Evolutionary conservation across 2,113 vertebrate genomes (phyloP).

Genomic region (Scomber colias): DNA sequence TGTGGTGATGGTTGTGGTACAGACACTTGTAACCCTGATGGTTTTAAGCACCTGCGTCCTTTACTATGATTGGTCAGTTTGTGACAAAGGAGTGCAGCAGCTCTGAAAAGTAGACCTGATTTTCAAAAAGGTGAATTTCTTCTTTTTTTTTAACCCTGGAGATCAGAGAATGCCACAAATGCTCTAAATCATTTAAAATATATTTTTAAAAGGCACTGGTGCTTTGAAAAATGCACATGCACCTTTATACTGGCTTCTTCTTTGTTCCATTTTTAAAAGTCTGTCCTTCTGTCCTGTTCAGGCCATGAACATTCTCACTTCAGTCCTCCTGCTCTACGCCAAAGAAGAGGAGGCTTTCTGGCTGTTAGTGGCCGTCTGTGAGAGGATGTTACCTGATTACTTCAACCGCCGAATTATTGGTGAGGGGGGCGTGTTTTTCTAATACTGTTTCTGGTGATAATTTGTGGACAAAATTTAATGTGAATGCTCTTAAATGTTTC

Average conservation of each 20-base stretch:
- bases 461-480: background rate
- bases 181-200: background rate
- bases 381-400: slow-evolving; percentile 98
- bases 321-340: slow-evolving; percentile 95
- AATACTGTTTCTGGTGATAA: background rate
- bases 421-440: slow-evolving; percentile 62
- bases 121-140: background rate
- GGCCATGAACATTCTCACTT: slow-evolving; percentile 99
- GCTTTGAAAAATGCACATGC: background rate
- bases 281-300: slow-evolving; percentile 64
- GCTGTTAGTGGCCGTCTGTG: slow-evolving; percentile 96
- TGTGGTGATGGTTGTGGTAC: background rate
- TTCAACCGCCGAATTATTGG: slow-evolving; percentile 98
- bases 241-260: background rate
- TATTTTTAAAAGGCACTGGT: background rate
- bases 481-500: slow-evolving; percentile 20
- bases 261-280: background rate
- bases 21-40: background rate
- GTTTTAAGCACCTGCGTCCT: background rate
- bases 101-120: background rate
- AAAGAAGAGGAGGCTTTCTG: slow-evolving; percentile 99
- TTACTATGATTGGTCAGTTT: background rate
- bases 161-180: background rate
- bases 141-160: background rate
- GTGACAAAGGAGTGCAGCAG: background rate